Percentiles rank a stretch among this genome's conserved stretches.
These are phyloP conservation scores for Piezodorus guildinii DNA, from an alignment of 1,140 invertebrate genomes.

Conservation along the genomic window DNA sequence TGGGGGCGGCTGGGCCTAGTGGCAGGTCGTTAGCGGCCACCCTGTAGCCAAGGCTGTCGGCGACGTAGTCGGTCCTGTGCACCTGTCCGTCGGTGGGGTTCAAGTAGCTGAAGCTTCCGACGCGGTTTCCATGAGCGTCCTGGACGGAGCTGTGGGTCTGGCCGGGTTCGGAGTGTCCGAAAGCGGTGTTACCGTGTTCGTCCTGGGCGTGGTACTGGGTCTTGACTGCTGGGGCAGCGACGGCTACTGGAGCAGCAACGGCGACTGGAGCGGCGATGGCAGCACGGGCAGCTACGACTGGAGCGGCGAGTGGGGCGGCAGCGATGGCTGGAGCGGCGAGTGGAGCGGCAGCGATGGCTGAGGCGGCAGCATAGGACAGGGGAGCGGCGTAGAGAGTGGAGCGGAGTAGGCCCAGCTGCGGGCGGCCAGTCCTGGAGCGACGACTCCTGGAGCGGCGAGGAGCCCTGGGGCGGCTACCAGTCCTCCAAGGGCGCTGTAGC, in stretches of 20 bases:
- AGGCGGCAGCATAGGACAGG: slow-evolving; percentile 22
- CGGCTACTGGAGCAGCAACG: slow-evolving; percentile 17
- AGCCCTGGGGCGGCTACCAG: slow-evolving; percentile 18
- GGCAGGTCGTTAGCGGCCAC: slow-evolving; percentile 41
- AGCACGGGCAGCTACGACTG: slow-evolving; percentile 33
- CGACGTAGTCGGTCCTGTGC: slow-evolving; percentile 40
- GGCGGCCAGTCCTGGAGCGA: slow-evolving; percentile 23
- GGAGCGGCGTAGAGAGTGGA: slow-evolving; percentile 24
- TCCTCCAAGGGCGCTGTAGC: slow-evolving; percentile 22
- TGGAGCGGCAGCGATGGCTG: slow-evolving; percentile 26
- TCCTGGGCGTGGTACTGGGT: slow-evolving; percentile 45
- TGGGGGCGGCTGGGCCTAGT: slow-evolving; percentile 23
- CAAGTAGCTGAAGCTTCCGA: slow-evolving; percentile 43
- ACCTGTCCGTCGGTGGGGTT: slow-evolving; percentile 39
- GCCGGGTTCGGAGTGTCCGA: slow-evolving; percentile 43
- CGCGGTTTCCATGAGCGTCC: slow-evolving; percentile 41
- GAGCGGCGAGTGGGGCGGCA: slow-evolving; percentile 24
- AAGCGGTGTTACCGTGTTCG: slow-evolving; percentile 42
- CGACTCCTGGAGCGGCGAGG: slow-evolving; percentile 26
- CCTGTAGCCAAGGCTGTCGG: slow-evolving; percentile 40
- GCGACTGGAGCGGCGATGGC: slow-evolving; percentile 28
- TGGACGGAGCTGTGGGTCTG: slow-evolving; percentile 42
- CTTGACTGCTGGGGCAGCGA: slow-evolving; percentile 30
- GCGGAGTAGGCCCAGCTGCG: slow-evolving; percentile 18
- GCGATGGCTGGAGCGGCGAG: slow-evolving; percentile 22